Conservation (phyloP, 2,888 invertebrate genomes). For the Leptogaster cylindrica region DNA sequence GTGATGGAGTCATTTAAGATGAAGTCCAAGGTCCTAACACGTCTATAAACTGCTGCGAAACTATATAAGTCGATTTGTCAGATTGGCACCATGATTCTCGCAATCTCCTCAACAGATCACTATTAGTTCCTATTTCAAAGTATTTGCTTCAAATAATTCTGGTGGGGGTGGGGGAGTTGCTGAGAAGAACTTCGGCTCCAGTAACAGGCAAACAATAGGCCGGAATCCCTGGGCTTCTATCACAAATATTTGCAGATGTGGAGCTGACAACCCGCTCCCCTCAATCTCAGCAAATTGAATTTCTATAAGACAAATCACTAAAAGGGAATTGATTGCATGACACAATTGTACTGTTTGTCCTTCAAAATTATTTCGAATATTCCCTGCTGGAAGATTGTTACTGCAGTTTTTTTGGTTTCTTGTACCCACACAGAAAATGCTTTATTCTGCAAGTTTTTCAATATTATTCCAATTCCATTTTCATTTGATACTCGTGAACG, state of each 20-base stretch:
- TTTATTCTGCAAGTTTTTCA: no score
- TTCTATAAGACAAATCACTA: background rate
- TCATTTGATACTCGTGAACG: no score
- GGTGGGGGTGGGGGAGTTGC: background rate
- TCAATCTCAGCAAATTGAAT: background rate
- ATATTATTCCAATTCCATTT: no score
- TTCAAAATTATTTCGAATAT: no score
- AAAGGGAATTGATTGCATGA: background rate
- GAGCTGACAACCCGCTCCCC: background rate
- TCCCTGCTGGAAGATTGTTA: no score
- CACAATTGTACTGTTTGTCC: background rate
- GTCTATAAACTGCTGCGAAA: background rate
- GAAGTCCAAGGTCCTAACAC: background rate
- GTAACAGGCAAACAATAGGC: background rate
- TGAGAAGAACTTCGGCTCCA: background rate
- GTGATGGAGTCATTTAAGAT: no score
- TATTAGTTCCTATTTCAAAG: background rate
- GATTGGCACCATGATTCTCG: background rate
- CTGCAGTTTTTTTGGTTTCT: no score
- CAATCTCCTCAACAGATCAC: background rate
- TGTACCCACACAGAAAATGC: no score
- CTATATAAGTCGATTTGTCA: background rate
- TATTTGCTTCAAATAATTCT: background rate
- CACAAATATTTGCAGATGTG: background rate
- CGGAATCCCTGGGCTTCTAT: background rate